Base-by-base conservation (phyloP, 2,888 invertebrate genomes). In the Cosmia trapezina region DNA sequence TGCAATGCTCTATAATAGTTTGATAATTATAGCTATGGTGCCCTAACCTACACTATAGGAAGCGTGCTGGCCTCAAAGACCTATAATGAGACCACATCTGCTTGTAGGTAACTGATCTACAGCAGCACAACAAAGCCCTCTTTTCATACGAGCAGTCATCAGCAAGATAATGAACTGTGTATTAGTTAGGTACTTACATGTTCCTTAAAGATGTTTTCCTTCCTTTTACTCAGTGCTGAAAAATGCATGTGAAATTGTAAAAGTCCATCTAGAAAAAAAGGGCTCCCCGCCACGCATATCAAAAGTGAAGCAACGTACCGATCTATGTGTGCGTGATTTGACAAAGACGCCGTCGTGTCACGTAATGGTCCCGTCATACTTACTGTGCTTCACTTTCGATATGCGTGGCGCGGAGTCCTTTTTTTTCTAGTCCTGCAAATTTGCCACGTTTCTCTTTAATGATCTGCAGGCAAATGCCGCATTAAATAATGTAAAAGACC, bases 1-100 rank as follows among this genome's bases (percentile, higher is more conserved):
- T 83, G 84, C 81, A 68, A 76, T 70, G 78, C 72, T 61, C 76
- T 79, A 83, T 89, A 88, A 87, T 88, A 86, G 86, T 79, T 83
- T 83, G 81, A 80, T 86, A 85, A 86, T 76, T 60, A 60, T 63
- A 14, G 28, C 51, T 60, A 59, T 49, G 49, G 14, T 61, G 37
- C 17, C 62, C n/a, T 28, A 37, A 4, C 0, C 28, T 37, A 65
- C 11, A n/a, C 1, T 65, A n/a, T 63, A 9, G 47, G 22, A 22
- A 37, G 41, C 6, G 6, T 11, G 14, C 3, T 73, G 53, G 4
- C 45, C 37, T 45, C 8, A 17, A 72, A 71, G 14, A 28, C 2
- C 2, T 56, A 4, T 11, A 17, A 6, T 28, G 3, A 28, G 4
- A 28, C 43, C 3, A 60, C 73, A 60, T 72, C 22, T 59, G 49